Percentiles rank a stretch among this genome's conserved stretches.
Conservation (phyloP, 2,797 vertebrate genomes). For the Hozukius guyotensis region DNA sequence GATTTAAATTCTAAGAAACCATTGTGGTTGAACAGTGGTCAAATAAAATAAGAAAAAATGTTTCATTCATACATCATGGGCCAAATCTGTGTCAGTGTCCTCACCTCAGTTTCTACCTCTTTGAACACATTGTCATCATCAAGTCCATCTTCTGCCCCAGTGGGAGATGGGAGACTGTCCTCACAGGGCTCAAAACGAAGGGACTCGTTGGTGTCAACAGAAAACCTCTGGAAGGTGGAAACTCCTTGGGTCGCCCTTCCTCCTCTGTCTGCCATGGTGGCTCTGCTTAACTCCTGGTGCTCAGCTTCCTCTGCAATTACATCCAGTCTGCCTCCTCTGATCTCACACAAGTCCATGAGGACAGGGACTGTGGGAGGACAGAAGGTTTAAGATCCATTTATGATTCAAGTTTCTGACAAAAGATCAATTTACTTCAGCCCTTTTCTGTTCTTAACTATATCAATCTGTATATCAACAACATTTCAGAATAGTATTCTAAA, state of each 20-base stretch:
- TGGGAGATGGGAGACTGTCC: constrained; percentile 55
- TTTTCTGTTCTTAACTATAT: neutral
- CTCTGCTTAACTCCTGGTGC: constrained; percentile 53
- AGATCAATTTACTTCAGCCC: neutral
- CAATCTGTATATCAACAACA: neutral
- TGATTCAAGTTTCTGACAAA: neutral
- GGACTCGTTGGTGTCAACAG: constrained; percentile 72
- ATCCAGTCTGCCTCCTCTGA: constrained; percentile 78
- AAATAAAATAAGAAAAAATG: neutral
- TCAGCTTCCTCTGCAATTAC: constrained; percentile 83
- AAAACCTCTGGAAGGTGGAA: constrained; percentile 72
- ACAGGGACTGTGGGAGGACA: constrained; percentile 1
- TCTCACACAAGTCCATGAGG: constrained; percentile 86
- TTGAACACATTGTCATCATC: constrained; percentile 69
- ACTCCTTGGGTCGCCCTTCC: neutral
- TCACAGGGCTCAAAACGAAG: constrained; percentile 72
- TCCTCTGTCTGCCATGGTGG: constrained; percentile 45
- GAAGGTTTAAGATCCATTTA: neutral
- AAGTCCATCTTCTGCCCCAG: constrained; percentile 49
- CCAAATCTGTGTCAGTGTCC: neutral
- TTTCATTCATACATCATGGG: neutral
- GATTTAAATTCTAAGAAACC: neutral
- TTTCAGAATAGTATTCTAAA: neutral
- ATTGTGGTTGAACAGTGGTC: neutral
- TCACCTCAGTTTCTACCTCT: constrained; percentile 55